These are phyloP conservation scores for Tetragnatha versicolor DNA, from an alignment of 1,140 invertebrate species.

Conservation along the genomic window DNA sequence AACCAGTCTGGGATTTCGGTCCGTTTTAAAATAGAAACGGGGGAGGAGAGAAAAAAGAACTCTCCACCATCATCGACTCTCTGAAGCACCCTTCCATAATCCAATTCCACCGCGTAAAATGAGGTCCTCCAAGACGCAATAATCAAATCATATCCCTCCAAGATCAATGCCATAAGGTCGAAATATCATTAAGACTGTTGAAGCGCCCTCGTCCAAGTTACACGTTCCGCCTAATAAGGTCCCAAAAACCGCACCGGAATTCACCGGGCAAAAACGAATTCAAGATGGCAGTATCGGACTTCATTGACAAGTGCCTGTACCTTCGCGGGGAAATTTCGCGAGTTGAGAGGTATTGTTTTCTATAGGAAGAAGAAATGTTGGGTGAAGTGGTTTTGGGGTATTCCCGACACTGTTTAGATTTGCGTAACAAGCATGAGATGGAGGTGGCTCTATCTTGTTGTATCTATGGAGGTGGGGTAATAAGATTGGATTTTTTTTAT, in stretches of 20 bases:
- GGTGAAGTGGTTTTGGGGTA: slow-evolving; percentile 27
- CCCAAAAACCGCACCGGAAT: slow-evolving; percentile 17
- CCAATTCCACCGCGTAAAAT: slow-evolving; percentile 20
- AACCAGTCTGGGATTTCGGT: too few relatives aligned
- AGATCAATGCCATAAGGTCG: slow-evolving; percentile 9
- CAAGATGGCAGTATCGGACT: slow-evolving; percentile 37
- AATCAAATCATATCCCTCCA: slow-evolving; percentile 24
- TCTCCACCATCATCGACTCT: too few relatives aligned
- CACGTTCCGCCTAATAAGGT: slow-evolving; percentile 37
- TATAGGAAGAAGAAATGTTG: slow-evolving; percentile 1
- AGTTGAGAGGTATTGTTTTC: slow-evolving; percentile 42
- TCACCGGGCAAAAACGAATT: slow-evolving; percentile 1
- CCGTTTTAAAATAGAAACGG: too few relatives aligned
- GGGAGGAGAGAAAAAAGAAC: too few relatives aligned
- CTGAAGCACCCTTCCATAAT: slow-evolving; percentile 29
- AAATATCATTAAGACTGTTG: slow-evolving; percentile 36
- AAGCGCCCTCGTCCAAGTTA: slow-evolving; percentile 3
- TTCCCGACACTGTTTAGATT: slow-evolving; percentile 23
- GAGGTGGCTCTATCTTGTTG: background rate
- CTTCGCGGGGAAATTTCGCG: slow-evolving; percentile 1
- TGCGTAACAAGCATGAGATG: slow-evolving; percentile 29
- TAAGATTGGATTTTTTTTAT: too few relatives aligned
- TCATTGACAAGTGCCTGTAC: slow-evolving; percentile 49
- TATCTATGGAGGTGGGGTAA: background rate
- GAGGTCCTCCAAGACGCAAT: background rate